phyloP scores from a whole-genome alignment of 2,888 invertebrate species.

The Cephus pulcher region DNA sequence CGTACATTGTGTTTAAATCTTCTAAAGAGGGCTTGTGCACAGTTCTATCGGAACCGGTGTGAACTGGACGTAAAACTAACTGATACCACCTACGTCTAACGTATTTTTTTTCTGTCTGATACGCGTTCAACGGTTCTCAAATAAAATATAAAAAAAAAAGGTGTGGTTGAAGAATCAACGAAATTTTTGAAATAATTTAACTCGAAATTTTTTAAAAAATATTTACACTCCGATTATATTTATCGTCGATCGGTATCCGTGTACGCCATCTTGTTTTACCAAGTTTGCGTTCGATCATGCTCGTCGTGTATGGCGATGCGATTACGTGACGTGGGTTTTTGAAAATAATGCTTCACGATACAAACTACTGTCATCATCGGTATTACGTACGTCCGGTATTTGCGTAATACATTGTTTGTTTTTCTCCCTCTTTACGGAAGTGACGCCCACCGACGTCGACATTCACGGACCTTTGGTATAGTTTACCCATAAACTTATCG shows the following conservation, averaged over 20 bases:
- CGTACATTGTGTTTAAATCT: background rate
- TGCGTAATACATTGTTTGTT: background rate
- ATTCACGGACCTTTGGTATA: background rate
- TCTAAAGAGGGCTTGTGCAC: background rate
- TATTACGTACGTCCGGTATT: background rate
- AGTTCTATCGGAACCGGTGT: slow-evolving; percentile 16
- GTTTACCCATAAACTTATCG: background rate
- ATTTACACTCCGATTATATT: background rate
- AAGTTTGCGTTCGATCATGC: background rate
- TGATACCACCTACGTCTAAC: background rate
- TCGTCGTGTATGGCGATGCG: background rate
- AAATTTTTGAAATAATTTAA: background rate
- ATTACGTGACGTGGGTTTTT: background rate
- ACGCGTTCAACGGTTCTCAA: background rate
- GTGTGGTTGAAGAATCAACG: background rate
- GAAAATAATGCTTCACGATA: background rate
- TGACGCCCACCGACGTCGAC: background rate
- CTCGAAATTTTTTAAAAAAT: background rate
- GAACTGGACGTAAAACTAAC: slow-evolving; percentile 23
- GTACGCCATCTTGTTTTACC: background rate
- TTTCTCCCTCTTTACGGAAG: background rate
- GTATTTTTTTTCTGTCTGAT: background rate
- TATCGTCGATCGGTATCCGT: background rate
- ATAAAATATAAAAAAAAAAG: background rate
- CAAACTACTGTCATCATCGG: background rate